Conservation (phyloP, 2,113 vertebrate species). For the Proteles cristata region DNA sequence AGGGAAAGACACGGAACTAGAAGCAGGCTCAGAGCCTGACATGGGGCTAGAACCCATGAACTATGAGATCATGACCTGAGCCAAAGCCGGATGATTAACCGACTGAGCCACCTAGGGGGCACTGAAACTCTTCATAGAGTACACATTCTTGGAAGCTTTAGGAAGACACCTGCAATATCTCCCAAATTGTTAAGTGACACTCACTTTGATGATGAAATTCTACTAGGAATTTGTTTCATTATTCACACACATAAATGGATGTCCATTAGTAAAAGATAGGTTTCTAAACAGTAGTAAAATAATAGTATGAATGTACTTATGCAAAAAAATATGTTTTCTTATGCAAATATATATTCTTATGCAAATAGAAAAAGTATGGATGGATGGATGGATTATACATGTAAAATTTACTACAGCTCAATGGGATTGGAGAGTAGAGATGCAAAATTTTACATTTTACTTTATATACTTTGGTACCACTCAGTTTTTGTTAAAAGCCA, state of each 20-base stretch:
- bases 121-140: not conserved
- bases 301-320: not conserved
- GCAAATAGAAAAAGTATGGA: not conserved
- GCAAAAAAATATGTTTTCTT: not conserved
- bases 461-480: not conserved
- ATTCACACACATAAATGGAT: not conserved
- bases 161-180: not conserved
- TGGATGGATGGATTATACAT: not conserved
- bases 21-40: too few relatives aligned
- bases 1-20: too few relatives aligned
- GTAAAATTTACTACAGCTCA: not conserved
- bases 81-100: too few relatives aligned
- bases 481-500: not conserved
- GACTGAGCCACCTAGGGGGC: too few relatives aligned
- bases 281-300: not conserved
- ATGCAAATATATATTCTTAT: not conserved
- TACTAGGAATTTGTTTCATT: not conserved
- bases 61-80: too few relatives aligned
- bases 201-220: not conserved
- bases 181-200: not conserved
- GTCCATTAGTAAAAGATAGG: not conserved
- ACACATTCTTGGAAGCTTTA: not conserved
- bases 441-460: constrained; percentile 11
- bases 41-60: too few relatives aligned
- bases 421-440: not conserved